A percentile compares a stretch with the other conserved stretches of the same genome.
phyloP scores from a whole-genome alignment of 2,113 vertebrate genomes.

The Callaeas wilsoni region DNA sequence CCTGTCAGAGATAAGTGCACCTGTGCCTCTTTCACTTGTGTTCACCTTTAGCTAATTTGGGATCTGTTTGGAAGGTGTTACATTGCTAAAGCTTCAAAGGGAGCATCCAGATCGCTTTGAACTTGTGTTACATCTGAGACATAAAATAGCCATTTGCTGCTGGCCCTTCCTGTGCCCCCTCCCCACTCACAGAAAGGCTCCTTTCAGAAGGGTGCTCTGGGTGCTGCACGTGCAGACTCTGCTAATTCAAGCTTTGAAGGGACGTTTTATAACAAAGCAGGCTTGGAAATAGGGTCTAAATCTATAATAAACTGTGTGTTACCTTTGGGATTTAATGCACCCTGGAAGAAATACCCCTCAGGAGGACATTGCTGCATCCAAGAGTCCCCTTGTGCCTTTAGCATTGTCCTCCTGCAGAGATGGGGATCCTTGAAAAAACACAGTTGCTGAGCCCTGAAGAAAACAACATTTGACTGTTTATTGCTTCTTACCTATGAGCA shows the following conservation, averaged over 20 bases:
- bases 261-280: background rate
- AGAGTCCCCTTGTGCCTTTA: background rate
- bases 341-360: background rate
- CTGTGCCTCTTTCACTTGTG: background rate
- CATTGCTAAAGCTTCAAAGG: background rate
- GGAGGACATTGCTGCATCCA: background rate
- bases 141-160: background rate
- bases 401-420: background rate
- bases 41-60: background rate
- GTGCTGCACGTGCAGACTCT: background rate
- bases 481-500: background rate
- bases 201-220: background rate
- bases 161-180: background rate
- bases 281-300: background rate
- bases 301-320: background rate
- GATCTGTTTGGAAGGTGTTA: background rate
- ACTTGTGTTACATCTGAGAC: background rate
- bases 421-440: background rate
- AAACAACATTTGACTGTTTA: background rate
- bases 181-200: background rate
- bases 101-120: background rate
- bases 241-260: background rate
- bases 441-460: background rate
- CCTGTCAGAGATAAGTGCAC: background rate
- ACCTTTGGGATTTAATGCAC: background rate